Evolutionary conservation across 1,140 invertebrate species (phyloP), one percentile per base, ranked within the genome.

Genomic region (Hyposmocoma kahamanoa): DNA sequence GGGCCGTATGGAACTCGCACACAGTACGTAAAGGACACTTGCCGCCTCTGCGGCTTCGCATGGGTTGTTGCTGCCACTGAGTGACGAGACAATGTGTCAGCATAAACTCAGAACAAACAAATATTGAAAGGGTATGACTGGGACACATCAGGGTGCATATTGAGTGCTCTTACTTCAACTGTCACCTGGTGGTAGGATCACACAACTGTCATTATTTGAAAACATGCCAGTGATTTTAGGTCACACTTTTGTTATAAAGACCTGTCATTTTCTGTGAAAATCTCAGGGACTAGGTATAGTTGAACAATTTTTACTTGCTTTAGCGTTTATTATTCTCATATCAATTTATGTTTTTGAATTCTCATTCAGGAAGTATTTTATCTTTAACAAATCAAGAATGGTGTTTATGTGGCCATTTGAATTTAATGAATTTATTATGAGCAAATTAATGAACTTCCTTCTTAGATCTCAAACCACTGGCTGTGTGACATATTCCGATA

Each of bases 21-120:
- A 59, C 81, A 87, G 74, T 86, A 84, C 48, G 82, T 80, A 75
- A 78, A 72, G 61, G 79, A 83, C 42, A 59, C 69, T 66, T 87
- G 86, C 63, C 69, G 67, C 53, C 47, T 65, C 24, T 87, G 86
- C 46, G 82, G 80, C 47, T 87, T 87, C 58, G 52, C 69, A 17
- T 84, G 73, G 73, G 76, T 84, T 13, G 73, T 83, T 22, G 79
- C 79, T 34, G 74, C 81, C 69, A 77, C 69, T 58, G 80, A 84
- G 60, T 83, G 68, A 80, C 42, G 59, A 48, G 60, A 72, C 64
- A 47, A 66, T 59, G 46, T 53, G 53, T 64, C 70, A 65, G 42
- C 50, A 38, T 75, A 73, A 77, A 75, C 56, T 59, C 58, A 53
- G 73, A 77, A 80, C 66, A 73, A 79, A 80, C 57, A 47, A 64